These are phyloP conservation scores for Sturnus vulgaris DNA, from an alignment of 2,113 vertebrate genomes.

Conservation along the genomic window DNA sequence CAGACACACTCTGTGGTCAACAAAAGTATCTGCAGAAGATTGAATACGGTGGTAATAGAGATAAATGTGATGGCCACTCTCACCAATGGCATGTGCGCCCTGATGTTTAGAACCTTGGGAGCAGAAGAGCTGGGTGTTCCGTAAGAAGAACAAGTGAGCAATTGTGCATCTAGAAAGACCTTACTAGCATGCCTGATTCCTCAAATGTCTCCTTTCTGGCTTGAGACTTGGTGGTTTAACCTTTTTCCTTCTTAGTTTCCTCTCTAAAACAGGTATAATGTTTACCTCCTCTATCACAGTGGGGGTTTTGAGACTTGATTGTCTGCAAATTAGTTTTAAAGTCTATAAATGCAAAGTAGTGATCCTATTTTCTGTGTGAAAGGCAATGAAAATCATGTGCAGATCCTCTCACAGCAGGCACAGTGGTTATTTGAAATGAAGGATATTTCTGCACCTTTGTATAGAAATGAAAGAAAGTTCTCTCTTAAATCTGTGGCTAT, in stretches of 20 bases:
- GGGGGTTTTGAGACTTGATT: constrained; percentile 24
- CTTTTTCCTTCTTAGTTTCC: constrained; percentile 3
- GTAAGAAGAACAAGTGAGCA: not conserved
- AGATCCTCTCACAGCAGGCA: constrained; percentile 25
- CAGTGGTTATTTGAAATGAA: constrained; percentile 16
- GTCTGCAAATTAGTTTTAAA: constrained; percentile 56
- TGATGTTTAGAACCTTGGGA: not conserved
- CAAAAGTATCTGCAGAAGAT: not conserved
- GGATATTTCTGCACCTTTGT: constrained; percentile 22
- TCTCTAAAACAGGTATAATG: not conserved
- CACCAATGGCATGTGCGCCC: fast-evolving
- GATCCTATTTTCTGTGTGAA: constrained; percentile 25
- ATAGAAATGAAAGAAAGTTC: not conserved
- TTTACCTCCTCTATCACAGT: constrained; percentile 29
- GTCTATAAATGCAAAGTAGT: constrained; percentile 44
- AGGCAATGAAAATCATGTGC: constrained; percentile 30
- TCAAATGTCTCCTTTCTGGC: not conserved
- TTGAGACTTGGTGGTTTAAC: not conserved
- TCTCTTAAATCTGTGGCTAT: constrained; percentile 12
- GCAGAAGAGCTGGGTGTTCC: not conserved
- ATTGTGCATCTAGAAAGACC: not conserved
- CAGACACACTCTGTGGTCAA: not conserved
- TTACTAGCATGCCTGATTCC: not conserved
- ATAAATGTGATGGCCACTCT: not conserved
- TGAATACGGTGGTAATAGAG: not conserved